phyloP scores from a whole-genome alignment of 2,888 invertebrate genomes.

The Andrena chrysosceles region DNA sequence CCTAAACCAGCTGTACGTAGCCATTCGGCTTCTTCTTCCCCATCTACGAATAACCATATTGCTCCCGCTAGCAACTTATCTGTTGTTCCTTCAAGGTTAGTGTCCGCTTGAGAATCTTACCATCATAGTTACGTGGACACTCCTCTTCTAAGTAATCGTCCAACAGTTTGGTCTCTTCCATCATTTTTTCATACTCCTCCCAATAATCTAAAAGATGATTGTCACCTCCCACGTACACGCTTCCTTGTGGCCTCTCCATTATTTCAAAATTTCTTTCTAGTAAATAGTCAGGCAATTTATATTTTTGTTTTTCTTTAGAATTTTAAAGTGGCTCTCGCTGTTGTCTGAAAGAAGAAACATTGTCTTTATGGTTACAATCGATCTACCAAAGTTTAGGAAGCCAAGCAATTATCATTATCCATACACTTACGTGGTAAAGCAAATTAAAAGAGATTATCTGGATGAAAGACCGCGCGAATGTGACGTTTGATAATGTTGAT shows the following conservation, averaged over 20 bases:
- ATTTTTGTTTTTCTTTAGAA: not conserved
- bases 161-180: conserved; percentile 86
- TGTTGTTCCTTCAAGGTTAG: not conserved
- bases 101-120: conserved; percentile 59
- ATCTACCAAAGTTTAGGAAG: conserved; percentile 28
- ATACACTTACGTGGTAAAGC: not conserved
- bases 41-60: conserved; percentile 86
- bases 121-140: conserved; percentile 84
- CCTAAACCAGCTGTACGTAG: conserved; percentile 90
- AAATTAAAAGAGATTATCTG: not conserved
- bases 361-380: not conserved
- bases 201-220: conserved; percentile 88
- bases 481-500: not conserved
- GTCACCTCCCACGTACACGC: conserved; percentile 80
- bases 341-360: conserved; percentile 44
- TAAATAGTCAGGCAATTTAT: not conserved
- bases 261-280: conserved; percentile 37
- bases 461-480: not conserved
- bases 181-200: conserved; percentile 89
- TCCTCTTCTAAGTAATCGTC: conserved; percentile 88
- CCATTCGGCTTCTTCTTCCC: conserved; percentile 92
- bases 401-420: conserved; percentile 23
- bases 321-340: not conserved
- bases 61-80: not conserved
- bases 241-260: conserved; percentile 79